These are phyloP conservation scores for Lepidotrigona ventralis DNA, from an alignment of 1,140 invertebrate genomes.

Conservation along the genomic window DNA sequence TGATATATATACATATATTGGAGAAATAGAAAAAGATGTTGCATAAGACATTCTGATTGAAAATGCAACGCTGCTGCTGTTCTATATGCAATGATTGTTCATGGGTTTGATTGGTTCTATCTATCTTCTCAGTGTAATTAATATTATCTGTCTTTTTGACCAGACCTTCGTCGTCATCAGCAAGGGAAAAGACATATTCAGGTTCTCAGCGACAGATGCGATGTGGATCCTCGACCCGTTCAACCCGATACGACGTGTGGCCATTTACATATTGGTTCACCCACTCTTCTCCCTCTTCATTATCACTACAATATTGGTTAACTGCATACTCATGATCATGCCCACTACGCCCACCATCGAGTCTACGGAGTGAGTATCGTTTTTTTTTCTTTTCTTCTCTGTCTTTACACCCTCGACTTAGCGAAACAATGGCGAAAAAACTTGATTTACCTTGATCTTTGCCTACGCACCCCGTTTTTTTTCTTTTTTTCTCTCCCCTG, in stretches of 20 bases:
- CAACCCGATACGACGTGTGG: conserved; percentile 97
- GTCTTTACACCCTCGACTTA: background rate
- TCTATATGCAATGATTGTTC: background rate
- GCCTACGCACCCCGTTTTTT: background rate
- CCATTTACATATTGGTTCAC: conserved; percentile 98
- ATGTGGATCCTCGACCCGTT: conserved; percentile 97
- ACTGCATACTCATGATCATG: conserved; percentile 99
- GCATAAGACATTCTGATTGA: background rate
- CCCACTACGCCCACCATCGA: conserved; percentile 94
- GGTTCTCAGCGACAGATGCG: conserved; percentile 98
- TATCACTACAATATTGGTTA: conserved; percentile 97
- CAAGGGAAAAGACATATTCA: conserved; percentile 99
- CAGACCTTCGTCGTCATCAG: conserved; percentile 99
- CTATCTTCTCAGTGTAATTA: background rate
- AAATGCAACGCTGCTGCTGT: background rate
- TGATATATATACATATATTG: too few species aligned
- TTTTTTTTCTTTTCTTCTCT: background rate
- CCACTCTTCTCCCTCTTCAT: conserved; percentile 98
- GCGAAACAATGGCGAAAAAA: conserved; percentile 4
- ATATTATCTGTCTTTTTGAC: conserved; percentile 75
- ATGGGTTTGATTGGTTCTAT: background rate
- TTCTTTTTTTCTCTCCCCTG: too few species aligned
- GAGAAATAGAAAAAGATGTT: background rate
- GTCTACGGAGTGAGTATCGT: conserved; percentile 95
- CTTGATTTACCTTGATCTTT: conserved; percentile 5